Base-by-base conservation (phyloP, 2,113 vertebrate genomes). In the Pandion haliaetus region DNA sequence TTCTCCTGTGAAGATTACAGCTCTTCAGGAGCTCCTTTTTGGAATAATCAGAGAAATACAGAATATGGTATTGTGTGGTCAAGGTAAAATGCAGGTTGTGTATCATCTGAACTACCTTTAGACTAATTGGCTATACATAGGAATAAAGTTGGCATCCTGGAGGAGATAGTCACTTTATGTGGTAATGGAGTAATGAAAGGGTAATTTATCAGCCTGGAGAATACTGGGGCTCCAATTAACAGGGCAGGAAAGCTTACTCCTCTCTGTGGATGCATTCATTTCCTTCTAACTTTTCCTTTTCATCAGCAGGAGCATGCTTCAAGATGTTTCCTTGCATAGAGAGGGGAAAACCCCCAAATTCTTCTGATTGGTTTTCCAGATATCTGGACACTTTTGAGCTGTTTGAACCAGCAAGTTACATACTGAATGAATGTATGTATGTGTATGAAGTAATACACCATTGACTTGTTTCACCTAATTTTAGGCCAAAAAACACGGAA, bases 301-400 rank as follows among this genome's bases (percentile, higher is more conserved):
- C 14, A 38, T 5, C n/a, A 52, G 17, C 12, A 15, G 3, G 0
- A 6, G 6, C 29, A 69, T 36, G 13, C n/a, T 91, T 49, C 17
- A 54, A 69, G 11, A 3, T 83, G n/a, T 72, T 91, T 90, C 9
- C 25, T 67, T 72, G 29, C 9, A 63, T 2, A 77, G 18, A 82
- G 8, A 42, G 5, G 8, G 12, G 4, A 0, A 36, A 77, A 29
- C 1, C 0, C 1, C 9, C 26, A 40, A 31, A 76, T 34, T 79
- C 38, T 69, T 82, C 11, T 42, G 19, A 32, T 6, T 20, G 0
- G 9, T 47, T 28, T 83, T 76, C 6, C 11, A 54, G 10, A 34
- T 71, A 40, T 8, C 4, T 32, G 82, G 61, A 58, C 3, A 18
- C 9, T 67, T 82, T 11, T 67, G 47, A 58, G 21, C 17, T 91